Evolutionary conservation across 35 echinoderm and acorn worm species (phyloP), one percentile per base, ranked within the genome.

Genomic region (Ophiothrix spiculata): DNA sequence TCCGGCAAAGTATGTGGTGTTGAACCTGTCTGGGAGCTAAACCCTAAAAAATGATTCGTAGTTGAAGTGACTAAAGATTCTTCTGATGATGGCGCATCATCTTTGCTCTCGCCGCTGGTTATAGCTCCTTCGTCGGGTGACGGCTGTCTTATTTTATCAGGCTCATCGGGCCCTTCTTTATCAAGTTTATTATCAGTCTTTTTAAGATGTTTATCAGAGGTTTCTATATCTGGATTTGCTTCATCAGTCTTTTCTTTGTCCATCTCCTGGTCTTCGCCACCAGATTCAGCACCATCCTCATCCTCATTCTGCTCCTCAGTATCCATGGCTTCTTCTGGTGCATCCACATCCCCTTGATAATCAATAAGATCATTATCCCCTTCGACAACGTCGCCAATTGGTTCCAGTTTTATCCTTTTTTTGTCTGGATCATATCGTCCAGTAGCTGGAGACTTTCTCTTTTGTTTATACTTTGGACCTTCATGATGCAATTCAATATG

Each of bases 401-500:
- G 64, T 28, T 87, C 56, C 31, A 39, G 69, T 36, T 80, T 39
- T 28, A 32, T 29, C 76, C 78, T 34, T 8, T 77, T 34, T 74
- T 10, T 15, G 15, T 15, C 19, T 29, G 10, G 4, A 32, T n/a
- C 19, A 4, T 54, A 28, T 41, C 80, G 41, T 1, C 75, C 29
- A 32, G 36, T 75, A 13, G 56, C 39, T 32, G 75, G 74, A 31
- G 40, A 33, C 33, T 85, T 40, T 29, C 89, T 91, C 39, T 91
- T 91, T 63, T 79, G 81, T 38, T 79, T 36, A 77, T 95, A 95
- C 76, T 95, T 91, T 39, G 93, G 93, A 79, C 93, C 93, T 32
- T 42, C 80, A 77, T 95, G 93, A 79, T 86, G 87, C 32, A 88
- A 75, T 42, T 95, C 84, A 37, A 95, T 95, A 69, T 95, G 93